Percentiles rank a stretch among this genome's conserved stretches.
phyloP scores from a whole-genome alignment of 2,113 vertebrate genomes.

The Kryptolebias marmoratus region DNA sequence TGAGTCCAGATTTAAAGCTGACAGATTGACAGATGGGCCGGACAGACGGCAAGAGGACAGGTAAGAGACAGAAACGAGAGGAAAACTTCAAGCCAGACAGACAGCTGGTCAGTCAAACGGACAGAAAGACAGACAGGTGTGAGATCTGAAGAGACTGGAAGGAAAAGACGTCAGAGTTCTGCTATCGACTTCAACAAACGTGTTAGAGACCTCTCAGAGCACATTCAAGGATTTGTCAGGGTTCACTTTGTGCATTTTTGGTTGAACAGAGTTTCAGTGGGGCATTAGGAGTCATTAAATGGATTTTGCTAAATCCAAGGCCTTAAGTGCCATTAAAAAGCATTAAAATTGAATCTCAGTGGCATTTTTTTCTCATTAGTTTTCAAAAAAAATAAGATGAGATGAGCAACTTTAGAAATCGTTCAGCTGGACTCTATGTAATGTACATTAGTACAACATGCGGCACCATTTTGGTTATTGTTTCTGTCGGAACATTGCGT shows the following conservation, averaged over 20 bases:
- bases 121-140: slow-evolving; percentile 38
- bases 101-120: slow-evolving; percentile 36
- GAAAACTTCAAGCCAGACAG: slow-evolving; percentile 30
- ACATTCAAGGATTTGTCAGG: neutral
- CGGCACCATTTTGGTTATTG: no score
- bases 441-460: no score
- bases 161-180: slow-evolving; percentile 9
- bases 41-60: slow-evolving; percentile 27
- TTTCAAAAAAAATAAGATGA: no score
- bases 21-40: slow-evolving; percentile 14
- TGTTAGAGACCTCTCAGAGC: neutral
- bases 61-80: slow-evolving; percentile 53
- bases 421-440: no score
- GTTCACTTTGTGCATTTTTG: neutral
- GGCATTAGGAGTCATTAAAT: no score
- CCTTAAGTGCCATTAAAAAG: no score
- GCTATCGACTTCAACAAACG: neutral
- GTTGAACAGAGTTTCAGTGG: no score
- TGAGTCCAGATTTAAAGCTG: slow-evolving; percentile 36
- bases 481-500: no score
- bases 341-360: no score
- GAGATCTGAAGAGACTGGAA: slow-evolving; percentile 5
- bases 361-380: no score
- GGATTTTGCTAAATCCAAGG: no score
- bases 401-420: no score